Conservation (phyloP, 2,113 vertebrate genomes). For the Ursus arctos region DNA sequence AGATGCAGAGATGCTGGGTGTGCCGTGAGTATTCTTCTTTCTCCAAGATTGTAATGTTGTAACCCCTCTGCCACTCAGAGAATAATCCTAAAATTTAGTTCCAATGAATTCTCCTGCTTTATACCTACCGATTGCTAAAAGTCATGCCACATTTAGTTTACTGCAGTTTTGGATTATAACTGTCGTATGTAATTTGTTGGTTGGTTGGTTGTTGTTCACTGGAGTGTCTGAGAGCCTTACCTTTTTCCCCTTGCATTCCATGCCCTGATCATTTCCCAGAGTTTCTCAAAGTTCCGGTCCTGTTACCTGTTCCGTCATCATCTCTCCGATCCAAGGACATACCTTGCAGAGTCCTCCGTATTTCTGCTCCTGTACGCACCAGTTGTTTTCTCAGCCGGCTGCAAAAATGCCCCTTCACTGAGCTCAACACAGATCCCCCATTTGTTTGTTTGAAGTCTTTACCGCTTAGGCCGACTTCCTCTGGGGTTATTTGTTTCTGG, state of each 20-base stretch:
- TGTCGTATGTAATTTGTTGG: background rate
- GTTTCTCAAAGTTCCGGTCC: background rate
- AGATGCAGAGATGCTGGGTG: background rate
- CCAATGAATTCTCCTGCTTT: background rate
- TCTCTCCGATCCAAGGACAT: background rate
- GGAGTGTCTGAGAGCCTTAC: background rate
- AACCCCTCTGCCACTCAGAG: background rate
- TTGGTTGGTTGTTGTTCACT: background rate
- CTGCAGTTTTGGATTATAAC: background rate
- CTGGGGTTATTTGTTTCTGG: background rate
- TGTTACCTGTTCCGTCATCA: background rate
- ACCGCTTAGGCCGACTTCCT: background rate
- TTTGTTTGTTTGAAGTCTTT: background rate
- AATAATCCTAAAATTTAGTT: background rate
- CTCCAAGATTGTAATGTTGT: background rate
- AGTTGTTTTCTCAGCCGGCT: background rate
- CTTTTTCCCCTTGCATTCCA: background rate
- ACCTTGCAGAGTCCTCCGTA: too few species aligned
- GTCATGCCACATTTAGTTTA: background rate
- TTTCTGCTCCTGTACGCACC: background rate
- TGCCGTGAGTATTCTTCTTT: background rate
- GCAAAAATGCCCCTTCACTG: background rate
- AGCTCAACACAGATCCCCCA: background rate
- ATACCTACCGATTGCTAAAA: background rate
- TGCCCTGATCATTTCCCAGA: background rate